phyloP scores from a whole-genome alignment of 2,797 vertebrate genomes.

The Enteromius afrohamiltoni region DNA sequence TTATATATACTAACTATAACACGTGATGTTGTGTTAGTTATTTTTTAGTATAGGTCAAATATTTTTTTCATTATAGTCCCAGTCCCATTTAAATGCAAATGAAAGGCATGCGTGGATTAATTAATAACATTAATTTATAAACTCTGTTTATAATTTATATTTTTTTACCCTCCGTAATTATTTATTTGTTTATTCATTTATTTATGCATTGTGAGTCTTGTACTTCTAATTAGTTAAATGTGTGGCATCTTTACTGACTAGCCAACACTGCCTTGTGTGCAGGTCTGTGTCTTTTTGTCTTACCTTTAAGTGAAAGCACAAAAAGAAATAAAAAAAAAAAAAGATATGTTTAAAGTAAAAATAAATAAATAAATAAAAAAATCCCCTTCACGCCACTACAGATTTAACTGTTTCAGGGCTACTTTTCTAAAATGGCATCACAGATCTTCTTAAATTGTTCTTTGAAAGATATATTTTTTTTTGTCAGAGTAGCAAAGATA shows the following conservation, averaged over 20 bases:
- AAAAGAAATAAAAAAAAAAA: neutral
- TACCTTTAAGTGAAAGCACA: neutral
- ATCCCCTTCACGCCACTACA: neutral
- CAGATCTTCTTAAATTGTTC: neutral
- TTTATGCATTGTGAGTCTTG: too few species aligned
- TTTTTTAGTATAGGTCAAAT: neutral
- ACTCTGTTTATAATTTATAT: too few species aligned
- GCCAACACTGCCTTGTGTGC: neutral
- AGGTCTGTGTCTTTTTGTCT: too few species aligned
- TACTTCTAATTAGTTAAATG: too few species aligned
- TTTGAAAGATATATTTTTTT: neutral
- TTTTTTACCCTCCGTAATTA: too few species aligned
- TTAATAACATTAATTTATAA: neutral
- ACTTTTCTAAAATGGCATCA: neutral
- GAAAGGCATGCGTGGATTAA: neutral
- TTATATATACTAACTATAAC: neutral
- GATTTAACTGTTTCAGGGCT: neutral
- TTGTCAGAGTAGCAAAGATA: slow-evolving; percentile 6
- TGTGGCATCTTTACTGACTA: neutral
- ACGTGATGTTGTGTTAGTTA: neutral
- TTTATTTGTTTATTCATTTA: too few species aligned
- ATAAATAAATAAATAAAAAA: neutral
- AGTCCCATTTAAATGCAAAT: neutral
- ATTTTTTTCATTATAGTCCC: neutral
- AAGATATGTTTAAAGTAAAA: neutral